Percentiles rank a stretch among this genome's conserved stretches.
These are phyloP conservation scores for Cynopterus sphinx DNA, from an alignment of 2,797 vertebrate genomes.

Conservation along the genomic window DNA sequence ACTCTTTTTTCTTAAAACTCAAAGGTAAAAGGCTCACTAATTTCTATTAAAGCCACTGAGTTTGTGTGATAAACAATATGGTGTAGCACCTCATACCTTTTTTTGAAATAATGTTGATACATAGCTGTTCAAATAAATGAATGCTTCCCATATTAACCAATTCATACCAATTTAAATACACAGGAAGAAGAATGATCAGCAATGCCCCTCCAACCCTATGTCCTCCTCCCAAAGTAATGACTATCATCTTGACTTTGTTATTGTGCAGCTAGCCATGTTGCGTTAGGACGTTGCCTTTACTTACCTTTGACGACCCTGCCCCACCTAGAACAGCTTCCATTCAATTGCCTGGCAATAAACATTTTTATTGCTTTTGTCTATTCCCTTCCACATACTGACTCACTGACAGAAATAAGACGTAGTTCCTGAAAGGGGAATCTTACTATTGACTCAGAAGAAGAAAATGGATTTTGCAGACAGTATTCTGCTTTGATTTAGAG, in stretches of 20 bases:
- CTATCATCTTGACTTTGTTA: not conserved
- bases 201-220: not conserved
- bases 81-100: not conserved
- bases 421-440: not conserved
- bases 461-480: not conserved
- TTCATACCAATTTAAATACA: not conserved
- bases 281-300: not conserved
- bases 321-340: not conserved
- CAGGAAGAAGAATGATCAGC: not conserved
- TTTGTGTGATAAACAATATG: not conserved
- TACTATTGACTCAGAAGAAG: not conserved
- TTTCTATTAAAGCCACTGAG: not conserved
- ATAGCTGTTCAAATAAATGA: not conserved
- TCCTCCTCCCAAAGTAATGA: not conserved
- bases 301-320: not conserved
- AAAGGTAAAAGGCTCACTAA: not conserved
- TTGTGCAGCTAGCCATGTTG: not conserved
- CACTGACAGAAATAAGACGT: not conserved
- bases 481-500: conserved; percentile 1
- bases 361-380: not conserved
- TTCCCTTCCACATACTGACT: not conserved
- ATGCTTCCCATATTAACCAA: not conserved
- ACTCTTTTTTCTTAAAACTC: conserved; percentile 6
- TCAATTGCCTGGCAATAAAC: not conserved
- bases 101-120: not conserved